Conservation (phyloP, 2,888 invertebrate genomes). For the Bibio marci region DNA sequence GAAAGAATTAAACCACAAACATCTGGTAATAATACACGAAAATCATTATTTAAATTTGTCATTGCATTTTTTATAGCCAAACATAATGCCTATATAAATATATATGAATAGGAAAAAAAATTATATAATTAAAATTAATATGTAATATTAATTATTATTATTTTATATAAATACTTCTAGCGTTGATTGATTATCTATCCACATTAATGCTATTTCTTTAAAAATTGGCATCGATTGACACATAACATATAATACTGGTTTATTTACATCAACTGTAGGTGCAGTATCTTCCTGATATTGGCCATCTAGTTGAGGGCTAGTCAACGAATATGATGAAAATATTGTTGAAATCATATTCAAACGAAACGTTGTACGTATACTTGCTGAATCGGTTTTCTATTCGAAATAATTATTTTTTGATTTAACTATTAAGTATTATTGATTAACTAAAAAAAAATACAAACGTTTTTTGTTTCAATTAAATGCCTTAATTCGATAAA, state of each 20-base stretch:
- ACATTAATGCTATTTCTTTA: conserved; percentile 38
- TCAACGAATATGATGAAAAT: conserved; percentile 41
- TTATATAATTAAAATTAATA: conserved; percentile 4
- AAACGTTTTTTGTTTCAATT: conserved; percentile 32
- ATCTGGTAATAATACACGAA: conserved; percentile 46
- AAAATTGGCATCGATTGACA: conserved; percentile 45
- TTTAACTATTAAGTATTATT: neutral
- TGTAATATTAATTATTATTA: conserved; percentile 1
- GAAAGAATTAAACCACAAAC: conserved; percentile 48
- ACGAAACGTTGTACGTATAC: conserved; percentile 37
- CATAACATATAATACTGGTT: conserved; percentile 40
- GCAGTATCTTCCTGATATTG: conserved; percentile 15
- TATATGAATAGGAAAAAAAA: conserved; percentile 14
- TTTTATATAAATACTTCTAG: too few relatives aligned
- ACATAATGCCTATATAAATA: conserved; percentile 43
- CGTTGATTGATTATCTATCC: conserved; percentile 38
- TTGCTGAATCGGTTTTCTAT: conserved; percentile 32
- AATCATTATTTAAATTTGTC: conserved; percentile 50
- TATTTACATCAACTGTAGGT: conserved; percentile 18
- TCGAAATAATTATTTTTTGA: neutral
- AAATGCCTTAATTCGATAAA: conserved; percentile 41
- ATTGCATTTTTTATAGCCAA: conserved; percentile 56
- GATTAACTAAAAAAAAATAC: conserved; percentile 3
- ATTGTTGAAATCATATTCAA: conserved; percentile 51
- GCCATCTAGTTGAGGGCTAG: too few relatives aligned